phyloP scores from a whole-genome alignment of 2,888 invertebrate genomes.

The Drosophila demipolita region DNA sequence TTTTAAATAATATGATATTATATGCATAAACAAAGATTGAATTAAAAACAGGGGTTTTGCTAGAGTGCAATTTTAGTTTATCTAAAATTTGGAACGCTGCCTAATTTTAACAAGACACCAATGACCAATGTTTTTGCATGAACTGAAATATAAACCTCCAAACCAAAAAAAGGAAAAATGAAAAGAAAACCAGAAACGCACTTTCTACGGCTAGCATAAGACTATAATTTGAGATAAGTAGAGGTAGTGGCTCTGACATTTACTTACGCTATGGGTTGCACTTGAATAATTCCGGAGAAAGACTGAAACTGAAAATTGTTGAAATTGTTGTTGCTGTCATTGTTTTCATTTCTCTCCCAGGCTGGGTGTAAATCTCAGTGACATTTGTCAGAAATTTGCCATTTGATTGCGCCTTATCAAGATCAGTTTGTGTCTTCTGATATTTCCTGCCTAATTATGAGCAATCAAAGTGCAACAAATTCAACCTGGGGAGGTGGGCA shows the following conservation, averaged over 20 bases:
- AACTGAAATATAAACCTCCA: neutral
- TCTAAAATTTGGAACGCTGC: neutral
- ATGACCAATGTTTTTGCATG: neutral
- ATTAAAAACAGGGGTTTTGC: neutral
- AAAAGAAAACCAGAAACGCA: constrained; percentile 1
- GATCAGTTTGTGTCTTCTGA: constrained; percentile 36
- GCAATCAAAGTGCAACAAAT: constrained; percentile 61
- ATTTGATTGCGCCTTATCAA: constrained; percentile 49
- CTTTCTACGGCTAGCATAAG: neutral
- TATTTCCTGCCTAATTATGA: constrained; percentile 69
- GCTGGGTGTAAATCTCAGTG: constrained; percentile 24
- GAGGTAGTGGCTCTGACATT: neutral
- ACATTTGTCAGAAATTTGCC: constrained; percentile 32
- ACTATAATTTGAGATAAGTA: constrained; percentile 17
- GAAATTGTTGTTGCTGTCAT: constrained; percentile 7
- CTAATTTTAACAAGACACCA: neutral
- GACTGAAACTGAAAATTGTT: constrained; percentile 7
- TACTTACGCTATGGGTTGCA: neutral
- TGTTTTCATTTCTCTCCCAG: constrained; percentile 14
- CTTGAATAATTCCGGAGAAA: neutral
- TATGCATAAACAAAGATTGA: neutral
- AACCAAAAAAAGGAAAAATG: neutral
- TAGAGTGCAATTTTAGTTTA: neutral
- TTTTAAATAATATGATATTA: neutral
- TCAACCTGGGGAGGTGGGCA: constrained; percentile 10